These are phyloP conservation scores for Diplogasteroides magnus DNA, from an alignment of 1,140 invertebrate genomes.

Conservation along the genomic window DNA sequence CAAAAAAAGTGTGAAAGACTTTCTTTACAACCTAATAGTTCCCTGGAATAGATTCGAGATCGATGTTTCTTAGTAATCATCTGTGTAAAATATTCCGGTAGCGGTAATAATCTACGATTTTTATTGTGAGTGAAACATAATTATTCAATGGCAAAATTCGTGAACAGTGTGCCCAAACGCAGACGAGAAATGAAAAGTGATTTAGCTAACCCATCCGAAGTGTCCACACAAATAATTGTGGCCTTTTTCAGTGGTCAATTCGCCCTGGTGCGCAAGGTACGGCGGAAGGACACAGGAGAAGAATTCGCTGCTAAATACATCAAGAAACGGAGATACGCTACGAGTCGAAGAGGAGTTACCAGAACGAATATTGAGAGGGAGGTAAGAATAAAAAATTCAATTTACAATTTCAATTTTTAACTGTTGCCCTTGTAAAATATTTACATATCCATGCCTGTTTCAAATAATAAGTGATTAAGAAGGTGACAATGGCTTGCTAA, in stretches of 20 bases:
- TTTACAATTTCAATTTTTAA: no score
- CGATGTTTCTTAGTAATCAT: no score
- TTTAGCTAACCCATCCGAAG: no score
- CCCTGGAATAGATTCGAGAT: no score
- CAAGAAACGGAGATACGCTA: constrained; percentile 65
- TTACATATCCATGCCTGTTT: no score
- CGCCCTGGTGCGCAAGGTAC: constrained; percentile 80
- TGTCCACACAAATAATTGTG: constrained; percentile 4
- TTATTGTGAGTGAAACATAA: background rate
- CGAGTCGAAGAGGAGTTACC: constrained; percentile 53
- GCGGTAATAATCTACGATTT: constrained; percentile 1
- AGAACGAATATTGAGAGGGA: constrained; percentile 61
- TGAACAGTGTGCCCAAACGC: constrained; percentile 39
- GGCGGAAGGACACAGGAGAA: constrained; percentile 73
- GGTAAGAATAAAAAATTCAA: no score
- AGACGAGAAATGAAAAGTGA: constrained; percentile 2
- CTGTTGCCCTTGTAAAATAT: no score
- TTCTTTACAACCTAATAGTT: no score
- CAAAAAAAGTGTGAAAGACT: no score
- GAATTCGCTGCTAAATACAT: constrained; percentile 93
- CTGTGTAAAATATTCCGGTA: no score
- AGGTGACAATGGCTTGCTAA: no score
- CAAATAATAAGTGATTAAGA: no score
- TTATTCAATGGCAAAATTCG: constrained; percentile 32
- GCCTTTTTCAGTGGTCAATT: constrained; percentile 83